These are phyloP conservation scores for Plectrocnemia conspersa DNA, from an alignment of 1,140 invertebrate genomes.

Conservation along the genomic window DNA sequence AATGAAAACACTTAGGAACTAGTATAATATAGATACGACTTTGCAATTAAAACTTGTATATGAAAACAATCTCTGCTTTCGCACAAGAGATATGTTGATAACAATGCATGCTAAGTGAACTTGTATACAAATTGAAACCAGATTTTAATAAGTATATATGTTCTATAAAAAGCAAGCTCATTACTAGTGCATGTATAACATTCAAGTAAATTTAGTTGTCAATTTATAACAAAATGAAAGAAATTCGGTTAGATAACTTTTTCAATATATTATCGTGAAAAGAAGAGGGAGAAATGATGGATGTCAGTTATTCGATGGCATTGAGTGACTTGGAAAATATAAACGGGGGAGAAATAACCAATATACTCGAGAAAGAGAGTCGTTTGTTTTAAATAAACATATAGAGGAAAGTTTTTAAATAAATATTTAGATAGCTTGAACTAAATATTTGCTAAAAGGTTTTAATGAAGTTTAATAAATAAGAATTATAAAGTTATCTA, in stretches of 20 bases:
- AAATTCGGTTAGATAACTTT: constrained; percentile 18
- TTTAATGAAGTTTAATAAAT: too few relatives aligned
- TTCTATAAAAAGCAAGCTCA: neutral
- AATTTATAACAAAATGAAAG: constrained; percentile 11
- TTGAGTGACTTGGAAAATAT: constrained; percentile 23
- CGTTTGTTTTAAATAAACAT: constrained; percentile 1
- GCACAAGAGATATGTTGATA: neutral
- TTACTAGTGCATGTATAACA: constrained; percentile 1
- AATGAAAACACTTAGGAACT: constrained; percentile 13
- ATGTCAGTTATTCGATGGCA: constrained; percentile 20
- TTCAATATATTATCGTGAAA: constrained; percentile 18
- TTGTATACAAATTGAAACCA: too few relatives aligned
- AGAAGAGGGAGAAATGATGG: constrained; percentile 5
- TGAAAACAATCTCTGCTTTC: neutral
- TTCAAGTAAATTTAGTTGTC: constrained; percentile 10
- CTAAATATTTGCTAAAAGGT: too few relatives aligned
- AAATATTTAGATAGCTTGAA: too few relatives aligned
- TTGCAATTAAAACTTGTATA: constrained; percentile 24
- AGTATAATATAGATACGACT: constrained; percentile 3
- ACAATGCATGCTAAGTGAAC: too few relatives aligned
- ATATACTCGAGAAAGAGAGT: neutral
- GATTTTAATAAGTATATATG: too few relatives aligned
- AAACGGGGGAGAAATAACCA: constrained; percentile 4
- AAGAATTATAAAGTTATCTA: too few relatives aligned
- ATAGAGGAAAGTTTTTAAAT: too few relatives aligned